Base-by-base conservation (phyloP, 1,140 invertebrate species). In the Eciton burchellii region DNA sequence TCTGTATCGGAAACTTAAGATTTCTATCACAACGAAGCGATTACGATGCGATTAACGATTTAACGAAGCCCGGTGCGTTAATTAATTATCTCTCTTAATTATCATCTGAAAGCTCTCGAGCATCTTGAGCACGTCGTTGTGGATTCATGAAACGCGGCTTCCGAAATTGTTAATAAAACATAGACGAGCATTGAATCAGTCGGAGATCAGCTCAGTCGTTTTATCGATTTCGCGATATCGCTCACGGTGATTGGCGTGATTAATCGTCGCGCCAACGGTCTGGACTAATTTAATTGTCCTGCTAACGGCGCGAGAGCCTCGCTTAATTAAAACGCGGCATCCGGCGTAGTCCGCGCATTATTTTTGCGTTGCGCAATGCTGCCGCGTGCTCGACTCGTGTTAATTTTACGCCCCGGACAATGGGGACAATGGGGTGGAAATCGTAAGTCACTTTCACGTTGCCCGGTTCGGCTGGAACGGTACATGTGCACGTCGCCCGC, bases 401-500 rank as follows among this genome's bases (percentile, higher is more conserved):
- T 77, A 66, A 77, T 77, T 77, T 77, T 65, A 65, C 60, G 9
- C 52, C 19, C 19, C 63, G 60, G 29, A 54, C 47, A n/a, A n/a
- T n/a, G n/a, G 24, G 59, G 47, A 77, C 73, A 77, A 66, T 77
- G 60, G 29, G 60, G 29, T 66, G 60, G 21, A 77, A 77, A 77
- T 77, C 73, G 60, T 77, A 77, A 77, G 60, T 77, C 45, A 77
- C 73, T 52, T 76, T 76, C 73, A 52, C 63, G 47, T 65, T 62
- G 21, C 24, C 56, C 26, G n/a, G 19, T 47, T 66, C 24, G 29
- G 9, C 4, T 66, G 47, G 35, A 66, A 43, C 47, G 49, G 26
- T 52, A 35, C 47, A 41, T 41, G 49, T 16, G n/a, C n/a, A 65
- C 41, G 41, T 29, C 41, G 57, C 56, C n/a, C 9, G 47, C 26